Base-by-base conservation (phyloP, 2,888 invertebrate genomes). In the Metalampra italica region DNA sequence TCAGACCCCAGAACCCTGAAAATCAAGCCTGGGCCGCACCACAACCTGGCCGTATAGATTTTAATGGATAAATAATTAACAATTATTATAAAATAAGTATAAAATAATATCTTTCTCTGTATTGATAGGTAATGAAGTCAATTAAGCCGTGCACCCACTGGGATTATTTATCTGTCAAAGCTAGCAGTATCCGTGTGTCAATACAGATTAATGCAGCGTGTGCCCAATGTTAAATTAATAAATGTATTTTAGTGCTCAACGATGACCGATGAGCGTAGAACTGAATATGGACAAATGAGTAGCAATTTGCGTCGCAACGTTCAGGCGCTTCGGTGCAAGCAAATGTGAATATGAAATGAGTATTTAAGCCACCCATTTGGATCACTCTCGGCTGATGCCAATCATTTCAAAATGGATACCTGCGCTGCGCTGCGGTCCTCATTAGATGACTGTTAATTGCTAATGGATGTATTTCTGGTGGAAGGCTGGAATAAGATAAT, bases 261-360 rank as follows among this genome's bases (percentile, higher is more conserved):
- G 36, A 40, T 42, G 42, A 42, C 29, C 30, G 12, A 30, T 43
- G 14, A n/a, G 7, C 29, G 3, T 11, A 43, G 13, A 34, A 34
- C 60, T 84, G 78, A 82, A 83, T 81, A 71, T 77, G 74, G 66
- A 76, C 77, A 83, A 84, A 84, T 83, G 82, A 82, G 78, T 66
- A 70, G 75, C 78, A 83, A 86, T 85, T 83, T 81, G 75, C 64
- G 55, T 72, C 65, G 62, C 66, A 64, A 59, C 69, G 69, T 64
- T 68, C 65, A 73, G 63, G 62, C 76, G 68, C 71, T 77, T 64
- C 70, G 68, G 54, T 75, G 71, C 75, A 72, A 82, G 71, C 75
- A 72, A 82, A 84, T 78, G 81, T 82, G 84, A 87, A 87, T 86
- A 84, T 82, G 73, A 80, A 83, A 85, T 85, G 83, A 85, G 79